A percentile compares a stretch with the other conserved stretches of the same genome.
Conservation (phyloP, 2,888 invertebrate genomes). For the Mesorhabditis spiculigera region DNA sequence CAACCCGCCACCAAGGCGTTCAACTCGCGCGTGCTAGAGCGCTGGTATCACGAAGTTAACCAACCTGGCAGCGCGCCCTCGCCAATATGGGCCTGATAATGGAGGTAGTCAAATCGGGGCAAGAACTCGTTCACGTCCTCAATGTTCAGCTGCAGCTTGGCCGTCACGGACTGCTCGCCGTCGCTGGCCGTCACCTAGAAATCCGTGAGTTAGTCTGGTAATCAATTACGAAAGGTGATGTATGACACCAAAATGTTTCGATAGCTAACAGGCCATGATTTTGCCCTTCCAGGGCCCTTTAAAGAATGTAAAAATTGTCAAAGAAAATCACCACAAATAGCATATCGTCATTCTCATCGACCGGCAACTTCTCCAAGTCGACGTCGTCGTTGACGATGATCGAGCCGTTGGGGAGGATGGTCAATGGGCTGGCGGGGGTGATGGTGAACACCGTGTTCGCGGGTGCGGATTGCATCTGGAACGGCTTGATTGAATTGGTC, state of each 20-base stretch:
- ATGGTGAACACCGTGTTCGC: constrained; percentile 14
- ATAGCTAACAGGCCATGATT: too few species aligned
- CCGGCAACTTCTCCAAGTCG: constrained; percentile 24
- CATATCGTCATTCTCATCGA: constrained; percentile 5
- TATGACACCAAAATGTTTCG: background rate
- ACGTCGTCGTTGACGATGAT: constrained; percentile 29
- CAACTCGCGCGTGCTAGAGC: too few species aligned
- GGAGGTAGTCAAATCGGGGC: constrained; percentile 37
- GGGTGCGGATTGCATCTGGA: constrained; percentile 9
- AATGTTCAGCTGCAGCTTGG: constrained; percentile 41
- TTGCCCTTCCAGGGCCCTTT: too few species aligned
- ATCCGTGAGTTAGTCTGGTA: background rate
- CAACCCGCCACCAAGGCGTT: too few species aligned
- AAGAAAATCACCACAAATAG: constrained; percentile 9
- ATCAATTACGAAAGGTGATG: background rate
- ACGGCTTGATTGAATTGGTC: constrained; percentile 10
- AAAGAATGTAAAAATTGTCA: too few species aligned
- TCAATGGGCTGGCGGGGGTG: constrained; percentile 18
- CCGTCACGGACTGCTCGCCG: constrained; percentile 20
- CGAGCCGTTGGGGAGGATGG: constrained; percentile 41
- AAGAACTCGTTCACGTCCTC: constrained; percentile 50
- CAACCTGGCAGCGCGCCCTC: background rate
- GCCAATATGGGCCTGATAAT: background rate
- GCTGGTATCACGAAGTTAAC: too few species aligned
- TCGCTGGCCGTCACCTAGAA: constrained; percentile 15